Evolutionary conservation across 2,888 invertebrate genomes (phyloP).

Genomic region (Protonemura montana): DNA sequence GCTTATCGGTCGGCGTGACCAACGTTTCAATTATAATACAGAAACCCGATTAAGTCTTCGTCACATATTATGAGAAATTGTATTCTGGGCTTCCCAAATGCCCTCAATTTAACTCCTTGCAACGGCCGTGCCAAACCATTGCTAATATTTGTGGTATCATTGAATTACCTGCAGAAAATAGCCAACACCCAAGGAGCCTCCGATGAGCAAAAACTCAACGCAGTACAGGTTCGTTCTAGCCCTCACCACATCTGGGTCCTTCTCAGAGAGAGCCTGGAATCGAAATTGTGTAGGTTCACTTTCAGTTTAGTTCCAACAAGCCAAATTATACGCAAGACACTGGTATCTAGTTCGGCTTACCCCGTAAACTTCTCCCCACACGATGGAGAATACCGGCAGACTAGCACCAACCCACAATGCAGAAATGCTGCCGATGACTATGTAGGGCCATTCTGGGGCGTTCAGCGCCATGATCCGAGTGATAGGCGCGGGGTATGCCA

Average conservation of each 20-base stretch:
- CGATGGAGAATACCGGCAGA: conserved; percentile 64
- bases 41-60: no score
- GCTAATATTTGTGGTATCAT: background rate
- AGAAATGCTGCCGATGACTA: conserved; percentile 68
- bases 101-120: no score
- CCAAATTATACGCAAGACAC: background rate
- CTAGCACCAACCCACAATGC: conserved; percentile 74
- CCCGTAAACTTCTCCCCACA: background rate
- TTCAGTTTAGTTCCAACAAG: background rate
- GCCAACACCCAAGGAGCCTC: conserved; percentile 53
- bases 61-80: no score
- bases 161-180: conserved; percentile 53
- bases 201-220: conserved; percentile 54
- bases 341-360: background rate
- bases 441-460: conserved; percentile 73
- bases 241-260: conserved; percentile 52
- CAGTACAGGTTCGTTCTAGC: conserved; percentile 52
- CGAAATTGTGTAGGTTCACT: background rate
- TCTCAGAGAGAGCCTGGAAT: conserved; percentile 52
- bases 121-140: no score
- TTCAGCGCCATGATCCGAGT: conserved; percentile 72
- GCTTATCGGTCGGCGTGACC: no score
- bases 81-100: no score
- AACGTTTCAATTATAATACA: no score
- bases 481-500: conserved; percentile 57